Conservation (phyloP, 64 coral and sea anemone genomes). For the Platygyra sinensis region DNA sequence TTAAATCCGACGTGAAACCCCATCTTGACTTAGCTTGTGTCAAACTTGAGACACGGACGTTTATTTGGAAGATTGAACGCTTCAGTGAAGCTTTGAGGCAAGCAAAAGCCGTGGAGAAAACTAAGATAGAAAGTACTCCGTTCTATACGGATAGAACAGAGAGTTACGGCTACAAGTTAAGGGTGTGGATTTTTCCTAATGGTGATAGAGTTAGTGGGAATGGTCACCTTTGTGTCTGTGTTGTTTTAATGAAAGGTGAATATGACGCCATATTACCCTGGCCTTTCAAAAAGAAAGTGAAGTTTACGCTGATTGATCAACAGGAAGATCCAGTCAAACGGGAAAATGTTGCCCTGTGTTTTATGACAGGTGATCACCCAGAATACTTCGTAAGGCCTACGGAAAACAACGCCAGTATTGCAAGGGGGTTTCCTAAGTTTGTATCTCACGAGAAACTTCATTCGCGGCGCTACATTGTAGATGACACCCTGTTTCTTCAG, state of each 20-base stretch:
- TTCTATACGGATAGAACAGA: neutral
- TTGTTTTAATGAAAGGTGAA: neutral
- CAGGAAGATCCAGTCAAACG: neutral
- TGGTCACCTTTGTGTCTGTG: neutral
- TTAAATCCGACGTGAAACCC: neutral
- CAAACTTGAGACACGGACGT: neutral
- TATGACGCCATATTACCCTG: slow-evolving; percentile 1
- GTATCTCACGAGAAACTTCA: neutral
- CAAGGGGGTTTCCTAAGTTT: neutral
- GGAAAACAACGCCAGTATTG: neutral
- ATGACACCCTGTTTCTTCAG: neutral
- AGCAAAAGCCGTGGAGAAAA: neutral
- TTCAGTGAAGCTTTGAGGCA: neutral
- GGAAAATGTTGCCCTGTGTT: neutral
- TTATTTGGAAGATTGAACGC: neutral
- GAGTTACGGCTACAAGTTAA: neutral
- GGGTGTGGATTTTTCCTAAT: neutral
- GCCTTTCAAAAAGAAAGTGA: neutral
- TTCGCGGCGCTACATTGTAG: neutral
- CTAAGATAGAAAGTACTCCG: neutral
- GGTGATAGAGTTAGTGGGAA: neutral
- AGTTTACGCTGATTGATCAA: slow-evolving; percentile 2
- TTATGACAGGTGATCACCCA: neutral
- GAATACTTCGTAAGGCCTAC: neutral
- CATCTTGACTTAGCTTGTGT: slow-evolving; percentile 1